These are phyloP conservation scores for Leucoraja erinaceus DNA, from an alignment of 2,113 vertebrate species.

Conservation along the genomic window DNA sequence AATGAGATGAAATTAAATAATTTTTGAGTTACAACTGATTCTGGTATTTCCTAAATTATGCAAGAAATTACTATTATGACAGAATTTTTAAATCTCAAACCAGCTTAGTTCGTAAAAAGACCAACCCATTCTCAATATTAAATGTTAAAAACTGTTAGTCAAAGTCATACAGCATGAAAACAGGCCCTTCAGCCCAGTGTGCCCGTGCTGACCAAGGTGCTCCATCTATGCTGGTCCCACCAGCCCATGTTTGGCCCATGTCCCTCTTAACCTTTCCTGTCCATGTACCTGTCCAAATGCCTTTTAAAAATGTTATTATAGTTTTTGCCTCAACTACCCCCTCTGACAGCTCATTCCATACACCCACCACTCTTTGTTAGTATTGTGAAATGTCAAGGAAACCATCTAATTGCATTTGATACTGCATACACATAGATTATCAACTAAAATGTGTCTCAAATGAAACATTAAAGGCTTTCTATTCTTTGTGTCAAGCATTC, in stretches of 20 bases:
- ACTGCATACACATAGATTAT: not conserved
- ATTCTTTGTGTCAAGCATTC: not conserved
- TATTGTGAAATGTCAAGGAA: not conserved
- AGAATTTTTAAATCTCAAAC: not conserved
- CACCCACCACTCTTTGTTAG: not conserved
- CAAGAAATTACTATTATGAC: not conserved
- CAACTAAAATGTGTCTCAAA: not conserved
- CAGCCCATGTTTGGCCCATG: no score
- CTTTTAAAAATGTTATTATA: no score
- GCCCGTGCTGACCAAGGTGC: no score
- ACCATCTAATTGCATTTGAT: not conserved
- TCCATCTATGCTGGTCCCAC: no score
- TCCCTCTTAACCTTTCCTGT: no score
- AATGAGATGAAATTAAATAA: not conserved
- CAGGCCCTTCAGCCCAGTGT: no score
- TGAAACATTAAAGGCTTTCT: not conserved
- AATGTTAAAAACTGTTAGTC: not conserved
- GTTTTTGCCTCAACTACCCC: no score
- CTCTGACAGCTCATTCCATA: no score
- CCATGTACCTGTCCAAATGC: no score
- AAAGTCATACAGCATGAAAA: no score
- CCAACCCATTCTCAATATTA: not conserved
- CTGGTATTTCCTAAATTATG: not conserved
- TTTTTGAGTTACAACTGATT: not conserved
- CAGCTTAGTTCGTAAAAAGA: not conserved